Evolutionary conservation across 2,888 invertebrate species (phyloP).

Genomic region (Lithodes maja): DNA sequence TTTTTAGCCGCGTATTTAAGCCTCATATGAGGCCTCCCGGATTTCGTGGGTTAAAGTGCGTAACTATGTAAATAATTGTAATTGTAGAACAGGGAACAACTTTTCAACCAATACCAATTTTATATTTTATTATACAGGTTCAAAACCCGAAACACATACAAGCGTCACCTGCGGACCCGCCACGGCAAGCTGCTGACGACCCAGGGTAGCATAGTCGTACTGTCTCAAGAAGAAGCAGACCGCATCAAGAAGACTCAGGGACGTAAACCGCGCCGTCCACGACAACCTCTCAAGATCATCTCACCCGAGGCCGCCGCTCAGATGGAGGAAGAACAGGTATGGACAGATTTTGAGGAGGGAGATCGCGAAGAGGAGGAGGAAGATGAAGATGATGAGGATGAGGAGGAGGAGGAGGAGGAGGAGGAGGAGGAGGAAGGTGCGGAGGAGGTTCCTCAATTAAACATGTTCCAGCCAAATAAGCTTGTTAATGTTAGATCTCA

Average conservation of each 20-base stretch:
- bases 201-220: constrained; percentile 62
- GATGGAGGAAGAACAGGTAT: constrained; percentile 63
- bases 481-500: not conserved
- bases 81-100: not conserved
- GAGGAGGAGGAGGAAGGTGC: constrained; percentile 25
- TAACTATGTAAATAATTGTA: not conserved
- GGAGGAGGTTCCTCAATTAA: not conserved
- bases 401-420: constrained; percentile 36
- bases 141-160: constrained; percentile 80
- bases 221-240: constrained; percentile 61
- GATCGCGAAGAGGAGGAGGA: constrained; percentile 48
- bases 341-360: constrained; percentile 63
- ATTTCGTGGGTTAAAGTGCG: not conserved
- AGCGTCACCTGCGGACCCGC: constrained; percentile 78
- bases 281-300: constrained; percentile 56
- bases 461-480: no score
- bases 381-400: constrained; percentile 43
- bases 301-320: constrained; percentile 57
- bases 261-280: constrained; percentile 49
- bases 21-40: no score
- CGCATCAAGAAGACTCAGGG: constrained; percentile 63
- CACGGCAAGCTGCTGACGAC: constrained; percentile 79
- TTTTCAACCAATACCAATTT: no score
- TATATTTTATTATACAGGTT: constrained; percentile 74
- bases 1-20: no score